These are phyloP conservation scores for Linepithema humile DNA, from an alignment of 1,140 invertebrate species.

Conservation along the genomic window DNA sequence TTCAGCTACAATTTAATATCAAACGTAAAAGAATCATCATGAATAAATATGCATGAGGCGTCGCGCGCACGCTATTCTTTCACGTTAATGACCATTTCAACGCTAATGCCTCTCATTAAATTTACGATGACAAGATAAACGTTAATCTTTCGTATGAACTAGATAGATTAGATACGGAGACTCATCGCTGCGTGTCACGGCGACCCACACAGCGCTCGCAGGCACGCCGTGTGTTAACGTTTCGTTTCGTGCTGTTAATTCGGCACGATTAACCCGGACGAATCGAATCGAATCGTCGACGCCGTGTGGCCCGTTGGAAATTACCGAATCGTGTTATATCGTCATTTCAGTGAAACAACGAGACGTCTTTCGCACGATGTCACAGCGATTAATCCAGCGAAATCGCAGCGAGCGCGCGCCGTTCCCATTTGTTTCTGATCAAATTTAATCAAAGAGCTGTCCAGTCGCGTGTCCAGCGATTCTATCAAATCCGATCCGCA, in stretches of 20 bases:
- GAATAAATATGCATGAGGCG: background rate
- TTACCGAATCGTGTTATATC: constrained; percentile 39
- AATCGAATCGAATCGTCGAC: constrained; percentile 43
- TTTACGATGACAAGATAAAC: constrained; percentile 32
- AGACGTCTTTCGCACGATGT: constrained; percentile 42
- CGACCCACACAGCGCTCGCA: background rate
- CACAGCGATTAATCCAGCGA: constrained; percentile 60
- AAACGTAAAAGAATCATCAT: constrained; percentile 3
- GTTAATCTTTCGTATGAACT: constrained; percentile 40
- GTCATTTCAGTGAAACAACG: constrained; percentile 30
- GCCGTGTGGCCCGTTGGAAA: constrained; percentile 41
- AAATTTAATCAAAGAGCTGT: constrained; percentile 32
- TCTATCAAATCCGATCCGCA: background rate
- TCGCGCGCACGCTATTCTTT: background rate
- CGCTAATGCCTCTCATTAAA: background rate
- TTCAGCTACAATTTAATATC: background rate
- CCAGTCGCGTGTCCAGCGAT: background rate
- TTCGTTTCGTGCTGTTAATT: constrained; percentile 61
- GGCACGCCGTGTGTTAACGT: background rate
- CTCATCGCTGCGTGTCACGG: constrained; percentile 1
- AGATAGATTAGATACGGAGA: constrained; percentile 31
- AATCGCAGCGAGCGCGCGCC: background rate
- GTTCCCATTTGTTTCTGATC: constrained; percentile 45
- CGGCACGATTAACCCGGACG: constrained; percentile 10
- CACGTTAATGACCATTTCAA: background rate